phyloP scores from a whole-genome alignment of 2,113 vertebrate species.

The Atractosteus spatula region DNA sequence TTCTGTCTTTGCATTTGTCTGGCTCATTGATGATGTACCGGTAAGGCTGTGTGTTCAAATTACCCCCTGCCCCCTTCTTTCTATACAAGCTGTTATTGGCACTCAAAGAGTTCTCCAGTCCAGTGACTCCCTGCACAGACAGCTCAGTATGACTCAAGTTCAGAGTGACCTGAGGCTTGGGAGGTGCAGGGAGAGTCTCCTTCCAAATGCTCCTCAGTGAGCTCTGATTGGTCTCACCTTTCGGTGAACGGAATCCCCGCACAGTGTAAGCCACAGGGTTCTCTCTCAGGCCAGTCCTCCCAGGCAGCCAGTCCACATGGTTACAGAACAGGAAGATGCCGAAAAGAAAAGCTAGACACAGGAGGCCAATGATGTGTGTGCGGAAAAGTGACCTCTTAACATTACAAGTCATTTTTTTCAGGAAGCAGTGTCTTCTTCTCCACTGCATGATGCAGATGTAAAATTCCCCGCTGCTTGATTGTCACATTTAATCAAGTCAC shows the following conservation, averaged over 20 bases:
- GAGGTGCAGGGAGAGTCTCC: constrained; percentile 61
- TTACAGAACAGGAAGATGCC: constrained; percentile 78
- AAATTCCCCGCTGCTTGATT: constrained; percentile 28
- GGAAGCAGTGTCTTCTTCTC: constrained; percentile 83
- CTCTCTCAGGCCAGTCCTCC: constrained; percentile 68
- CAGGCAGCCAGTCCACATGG: constrained; percentile 78
- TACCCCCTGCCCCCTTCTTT: constrained; percentile 49
- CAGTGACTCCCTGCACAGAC: constrained; percentile 60
- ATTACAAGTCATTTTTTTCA: constrained; percentile 78
- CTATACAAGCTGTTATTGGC: constrained; percentile 76
- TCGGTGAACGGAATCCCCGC: constrained; percentile 69
- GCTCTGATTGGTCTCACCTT: constrained; percentile 73
- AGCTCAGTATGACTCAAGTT: constrained; percentile 63
- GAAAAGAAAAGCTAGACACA: constrained; percentile 75
- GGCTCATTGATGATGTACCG: constrained; percentile 86
- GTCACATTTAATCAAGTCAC: constrained; percentile 53
- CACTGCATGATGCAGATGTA: constrained; percentile 83
- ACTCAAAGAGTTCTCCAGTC: constrained; percentile 61
- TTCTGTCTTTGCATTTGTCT: constrained; percentile 72
- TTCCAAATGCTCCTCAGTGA: constrained; percentile 66
- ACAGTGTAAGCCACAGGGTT: constrained; percentile 73
- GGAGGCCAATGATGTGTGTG: constrained; percentile 70
- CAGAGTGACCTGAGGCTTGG: constrained; percentile 56
- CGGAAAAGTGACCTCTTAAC: constrained; percentile 76
- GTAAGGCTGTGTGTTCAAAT: constrained; percentile 67